Conservation (phyloP, 2,888 invertebrate species). For the Caenorhabditis parvicauda region DNA sequence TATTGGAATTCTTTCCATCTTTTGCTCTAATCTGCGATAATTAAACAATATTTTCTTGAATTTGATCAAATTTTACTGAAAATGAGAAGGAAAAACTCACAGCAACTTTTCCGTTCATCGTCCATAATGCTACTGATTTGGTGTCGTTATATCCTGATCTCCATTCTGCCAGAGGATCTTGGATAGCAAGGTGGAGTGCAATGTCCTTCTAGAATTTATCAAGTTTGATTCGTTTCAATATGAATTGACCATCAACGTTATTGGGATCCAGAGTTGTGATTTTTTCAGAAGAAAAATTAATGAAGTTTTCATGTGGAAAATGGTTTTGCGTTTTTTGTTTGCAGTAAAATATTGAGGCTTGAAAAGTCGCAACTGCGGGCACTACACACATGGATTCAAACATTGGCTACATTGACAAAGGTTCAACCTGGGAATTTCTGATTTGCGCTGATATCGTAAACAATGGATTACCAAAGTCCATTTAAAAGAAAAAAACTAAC, state of each 20-base stretch:
- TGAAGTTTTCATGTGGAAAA: background rate
- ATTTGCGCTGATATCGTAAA: constrained; percentile 4
- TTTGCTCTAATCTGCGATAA: no score
- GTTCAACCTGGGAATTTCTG: no score
- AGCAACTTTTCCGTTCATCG: constrained; percentile 35
- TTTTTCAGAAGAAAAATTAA: background rate
- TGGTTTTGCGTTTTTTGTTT: no score
- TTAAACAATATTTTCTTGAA: background rate
- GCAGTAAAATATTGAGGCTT: no score
- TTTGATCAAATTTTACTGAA: background rate
- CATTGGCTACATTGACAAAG: no score
- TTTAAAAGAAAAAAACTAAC: background rate
- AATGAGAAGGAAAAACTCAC: constrained; percentile 10
- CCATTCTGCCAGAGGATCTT: constrained; percentile 48
- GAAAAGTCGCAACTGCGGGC: no score
- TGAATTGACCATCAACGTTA: background rate
- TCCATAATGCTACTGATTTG: constrained; percentile 52
- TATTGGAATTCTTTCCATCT: no score
- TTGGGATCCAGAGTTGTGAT: no score
- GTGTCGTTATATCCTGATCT: constrained; percentile 48
- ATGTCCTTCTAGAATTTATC: constrained; percentile 4
- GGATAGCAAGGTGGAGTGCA: constrained; percentile 38
- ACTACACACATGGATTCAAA: no score
- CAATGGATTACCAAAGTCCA: background rate
- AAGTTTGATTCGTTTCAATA: no score